phyloP scores from a whole-genome alignment of 2,888 invertebrate genomes.

The Drosophila infuscata region DNA sequence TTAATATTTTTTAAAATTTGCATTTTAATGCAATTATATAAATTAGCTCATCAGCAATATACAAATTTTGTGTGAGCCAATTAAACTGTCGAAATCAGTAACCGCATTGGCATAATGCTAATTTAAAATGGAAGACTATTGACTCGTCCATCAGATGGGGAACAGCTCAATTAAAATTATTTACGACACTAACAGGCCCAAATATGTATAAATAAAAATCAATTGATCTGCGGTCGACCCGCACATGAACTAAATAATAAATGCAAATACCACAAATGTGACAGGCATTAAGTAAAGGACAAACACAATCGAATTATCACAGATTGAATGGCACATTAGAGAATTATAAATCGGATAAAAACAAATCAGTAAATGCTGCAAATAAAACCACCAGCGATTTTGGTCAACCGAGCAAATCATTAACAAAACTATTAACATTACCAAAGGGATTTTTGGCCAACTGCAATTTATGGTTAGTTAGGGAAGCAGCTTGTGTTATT shows the following conservation, averaged over 20 bases:
- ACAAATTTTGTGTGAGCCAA: conserved; percentile 28
- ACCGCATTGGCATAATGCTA: conserved; percentile 29
- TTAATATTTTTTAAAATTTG: background rate
- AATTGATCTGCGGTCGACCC: conserved; percentile 69
- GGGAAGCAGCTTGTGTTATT: conserved; percentile 24
- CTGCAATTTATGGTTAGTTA: background rate
- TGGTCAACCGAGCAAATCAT: conserved; percentile 63
- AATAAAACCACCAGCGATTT: conserved; percentile 42
- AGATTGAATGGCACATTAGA: conserved; percentile 52
- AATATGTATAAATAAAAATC: conserved; percentile 64
- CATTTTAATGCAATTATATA: background rate
- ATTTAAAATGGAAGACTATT: conserved; percentile 34
- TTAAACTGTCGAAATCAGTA: conserved; percentile 32
- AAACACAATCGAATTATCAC: conserved; percentile 57
- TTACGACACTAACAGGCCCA: conserved; percentile 11
- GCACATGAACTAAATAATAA: conserved; percentile 34
- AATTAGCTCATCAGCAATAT: conserved; percentile 12
- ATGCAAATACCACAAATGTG: conserved; percentile 47
- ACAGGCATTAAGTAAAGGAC: conserved; percentile 39
- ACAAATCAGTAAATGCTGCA: conserved; percentile 12
- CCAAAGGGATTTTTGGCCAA: conserved; percentile 37
- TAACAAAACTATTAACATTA: conserved; percentile 64
- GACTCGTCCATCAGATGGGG: conserved; percentile 9
- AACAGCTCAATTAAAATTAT: conserved; percentile 46
- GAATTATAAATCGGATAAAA: conserved; percentile 33